Evolutionary conservation across 1,140 invertebrate species (phyloP).

Genomic region (Formica selysi): DNA sequence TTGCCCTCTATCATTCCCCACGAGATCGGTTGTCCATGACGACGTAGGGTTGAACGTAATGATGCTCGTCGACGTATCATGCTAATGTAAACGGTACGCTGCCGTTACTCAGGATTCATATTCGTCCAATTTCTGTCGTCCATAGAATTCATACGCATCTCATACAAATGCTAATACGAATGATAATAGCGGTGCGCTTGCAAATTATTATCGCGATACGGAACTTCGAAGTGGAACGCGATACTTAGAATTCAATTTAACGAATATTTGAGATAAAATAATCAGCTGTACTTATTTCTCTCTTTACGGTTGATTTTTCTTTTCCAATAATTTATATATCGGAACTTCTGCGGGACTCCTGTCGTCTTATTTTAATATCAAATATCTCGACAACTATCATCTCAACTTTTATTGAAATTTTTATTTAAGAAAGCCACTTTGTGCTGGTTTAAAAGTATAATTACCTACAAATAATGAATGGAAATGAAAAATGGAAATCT

Average conservation of each 20-base stretch:
- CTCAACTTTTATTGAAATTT: background rate
- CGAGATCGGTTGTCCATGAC: constrained; percentile 15
- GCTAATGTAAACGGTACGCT: constrained; percentile 44
- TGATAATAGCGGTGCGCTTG: background rate
- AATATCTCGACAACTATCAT: background rate
- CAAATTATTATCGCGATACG: background rate
- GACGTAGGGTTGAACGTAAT: constrained; percentile 22
- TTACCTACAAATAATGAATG: background rate
- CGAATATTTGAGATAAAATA: constrained; percentile 8
- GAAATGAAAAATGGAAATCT: background rate
- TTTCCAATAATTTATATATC: constrained; percentile 11
- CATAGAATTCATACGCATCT: constrained; percentile 3
- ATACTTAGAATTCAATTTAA: constrained; percentile 25
- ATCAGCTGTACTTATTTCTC: constrained; percentile 10
- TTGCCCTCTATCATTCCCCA: constrained; percentile 43
- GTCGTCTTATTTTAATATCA: background rate
- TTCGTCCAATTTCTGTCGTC: background rate
- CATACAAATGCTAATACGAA: background rate
- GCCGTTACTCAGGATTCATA: constrained; percentile 14
- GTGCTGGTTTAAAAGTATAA: background rate
- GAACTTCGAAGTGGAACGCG: constrained; percentile 5
- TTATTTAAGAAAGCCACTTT: background rate
- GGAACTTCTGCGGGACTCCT: background rate
- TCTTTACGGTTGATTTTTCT: background rate
- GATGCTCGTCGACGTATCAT: constrained; percentile 11